Conservation (phyloP, 2,797 vertebrate genomes). For the Tinamus major region DNA sequence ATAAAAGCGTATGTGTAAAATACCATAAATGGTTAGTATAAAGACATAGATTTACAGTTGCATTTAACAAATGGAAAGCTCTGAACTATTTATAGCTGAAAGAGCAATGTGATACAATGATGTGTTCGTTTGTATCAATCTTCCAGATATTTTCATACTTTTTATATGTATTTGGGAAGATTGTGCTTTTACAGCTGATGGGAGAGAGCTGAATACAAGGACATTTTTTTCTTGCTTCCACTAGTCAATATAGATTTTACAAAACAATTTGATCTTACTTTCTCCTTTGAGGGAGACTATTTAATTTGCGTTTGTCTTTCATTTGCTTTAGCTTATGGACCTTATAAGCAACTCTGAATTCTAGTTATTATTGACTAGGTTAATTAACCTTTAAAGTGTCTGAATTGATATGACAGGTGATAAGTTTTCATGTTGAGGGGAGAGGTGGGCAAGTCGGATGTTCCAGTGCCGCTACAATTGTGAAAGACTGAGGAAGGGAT, state of each 20-base stretch:
- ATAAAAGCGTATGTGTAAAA: neutral
- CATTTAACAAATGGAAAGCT: neutral
- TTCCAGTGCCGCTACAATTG: neutral
- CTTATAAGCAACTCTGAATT: neutral
- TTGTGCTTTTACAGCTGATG: neutral
- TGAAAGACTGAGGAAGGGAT: neutral
- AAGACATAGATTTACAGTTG: neutral
- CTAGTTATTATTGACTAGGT: neutral
- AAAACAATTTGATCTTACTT: neutral
- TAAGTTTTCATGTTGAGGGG: neutral
- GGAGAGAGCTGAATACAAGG: neutral
- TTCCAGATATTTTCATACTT: neutral
- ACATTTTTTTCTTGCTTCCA: neutral
- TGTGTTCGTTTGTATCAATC: neutral
- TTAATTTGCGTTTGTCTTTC: neutral
- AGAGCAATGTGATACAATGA: neutral
- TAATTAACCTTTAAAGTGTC: neutral
- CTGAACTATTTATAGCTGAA: neutral
- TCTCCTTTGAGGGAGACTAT: neutral
- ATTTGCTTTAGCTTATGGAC: neutral
- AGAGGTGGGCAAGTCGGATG: neutral
- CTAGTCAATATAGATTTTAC: fast-evolving
- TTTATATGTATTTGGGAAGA: neutral
- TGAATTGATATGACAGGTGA: neutral
- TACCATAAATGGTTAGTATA: neutral